Conservation (phyloP, 2,888 invertebrate genomes). For the Habroteleia sp. region DNA sequence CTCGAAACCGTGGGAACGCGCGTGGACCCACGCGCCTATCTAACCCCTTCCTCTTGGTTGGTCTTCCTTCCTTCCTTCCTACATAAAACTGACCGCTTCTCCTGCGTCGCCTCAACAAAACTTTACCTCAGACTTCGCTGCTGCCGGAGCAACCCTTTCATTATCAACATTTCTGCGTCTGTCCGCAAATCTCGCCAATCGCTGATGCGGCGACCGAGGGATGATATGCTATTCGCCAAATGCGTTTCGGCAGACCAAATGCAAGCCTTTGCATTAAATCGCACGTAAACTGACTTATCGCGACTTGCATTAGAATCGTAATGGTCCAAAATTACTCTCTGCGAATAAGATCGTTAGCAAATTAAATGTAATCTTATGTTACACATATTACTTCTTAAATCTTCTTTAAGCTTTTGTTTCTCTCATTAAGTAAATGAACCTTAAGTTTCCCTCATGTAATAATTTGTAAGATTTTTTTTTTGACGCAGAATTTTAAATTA, state of each 20-base stretch:
- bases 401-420: too few relatives aligned
- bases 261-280: slow-evolving; percentile 41
- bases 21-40: slow-evolving; percentile 80
- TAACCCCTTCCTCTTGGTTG: slow-evolving; percentile 72
- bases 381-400: too few relatives aligned
- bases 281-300: slow-evolving; percentile 52
- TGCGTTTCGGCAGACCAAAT: slow-evolving; percentile 38
- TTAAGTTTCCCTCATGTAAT: too few relatives aligned
- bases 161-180: slow-evolving; percentile 70
- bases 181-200: slow-evolving; percentile 64
- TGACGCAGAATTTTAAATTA: too few relatives aligned
- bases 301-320: slow-evolving; percentile 48
- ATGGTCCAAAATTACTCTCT: slow-evolving; percentile 35
- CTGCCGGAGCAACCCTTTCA: slow-evolving; percentile 68
- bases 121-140: slow-evolving; percentile 64
- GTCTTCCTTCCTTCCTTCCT: slow-evolving; percentile 64
- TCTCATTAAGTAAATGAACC: too few relatives aligned
- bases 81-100: slow-evolving; percentile 52
- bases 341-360: slow-evolving; percentile 6
- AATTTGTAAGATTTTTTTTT: too few relatives aligned
- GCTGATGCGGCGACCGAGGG: slow-evolving; percentile 60
- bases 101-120: slow-evolving; percentile 57
- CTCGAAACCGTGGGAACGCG: slow-evolving; percentile 80
- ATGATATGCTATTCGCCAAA: slow-evolving; percentile 45
- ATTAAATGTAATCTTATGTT: too few relatives aligned